Conservation (phyloP, 2,113 vertebrate genomes). For the human region DNA sequence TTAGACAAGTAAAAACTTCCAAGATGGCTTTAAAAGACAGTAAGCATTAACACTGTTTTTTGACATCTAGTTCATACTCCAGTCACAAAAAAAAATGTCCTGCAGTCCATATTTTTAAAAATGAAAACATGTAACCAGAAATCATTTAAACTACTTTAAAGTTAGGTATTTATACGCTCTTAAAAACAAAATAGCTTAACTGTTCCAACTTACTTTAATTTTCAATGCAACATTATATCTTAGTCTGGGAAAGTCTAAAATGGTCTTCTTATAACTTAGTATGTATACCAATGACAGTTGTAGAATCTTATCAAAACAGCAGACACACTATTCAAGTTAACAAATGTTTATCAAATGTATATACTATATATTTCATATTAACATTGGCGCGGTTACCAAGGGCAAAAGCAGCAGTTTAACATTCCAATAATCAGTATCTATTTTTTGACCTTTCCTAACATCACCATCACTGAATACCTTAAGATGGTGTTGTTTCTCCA, state of each 20-base stretch:
- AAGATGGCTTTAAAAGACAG: not conserved
- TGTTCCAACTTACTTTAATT: constrained; percentile 43
- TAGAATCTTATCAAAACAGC: not conserved
- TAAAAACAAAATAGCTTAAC: constrained; percentile 27
- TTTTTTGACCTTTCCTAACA: not conserved
- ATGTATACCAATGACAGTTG: not conserved
- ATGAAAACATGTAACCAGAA: constrained; percentile 38
- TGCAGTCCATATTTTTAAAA: constrained; percentile 31
- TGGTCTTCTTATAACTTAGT: not conserved
- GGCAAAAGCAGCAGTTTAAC: not conserved
- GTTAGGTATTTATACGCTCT: constrained; percentile 30
- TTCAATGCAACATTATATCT: constrained; percentile 34
- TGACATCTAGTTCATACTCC: not conserved
- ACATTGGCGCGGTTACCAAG: not conserved
- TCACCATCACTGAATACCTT: not conserved
- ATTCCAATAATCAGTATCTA: not conserved
- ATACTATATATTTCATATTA: not conserved
- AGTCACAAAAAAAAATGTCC: not conserved
- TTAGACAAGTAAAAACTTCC: constrained; percentile 23
- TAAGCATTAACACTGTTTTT: not conserved
- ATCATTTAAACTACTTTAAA: constrained; percentile 39
- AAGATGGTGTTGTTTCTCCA: not conserved
- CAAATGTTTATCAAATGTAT: not conserved
- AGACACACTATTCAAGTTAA: not conserved
- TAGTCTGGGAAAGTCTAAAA: constrained; percentile 27